Evolutionary conservation across 2,888 invertebrate genomes (phyloP), one percentile per base, ranked within the genome.

Genomic region (Apamea sordens): DNA sequence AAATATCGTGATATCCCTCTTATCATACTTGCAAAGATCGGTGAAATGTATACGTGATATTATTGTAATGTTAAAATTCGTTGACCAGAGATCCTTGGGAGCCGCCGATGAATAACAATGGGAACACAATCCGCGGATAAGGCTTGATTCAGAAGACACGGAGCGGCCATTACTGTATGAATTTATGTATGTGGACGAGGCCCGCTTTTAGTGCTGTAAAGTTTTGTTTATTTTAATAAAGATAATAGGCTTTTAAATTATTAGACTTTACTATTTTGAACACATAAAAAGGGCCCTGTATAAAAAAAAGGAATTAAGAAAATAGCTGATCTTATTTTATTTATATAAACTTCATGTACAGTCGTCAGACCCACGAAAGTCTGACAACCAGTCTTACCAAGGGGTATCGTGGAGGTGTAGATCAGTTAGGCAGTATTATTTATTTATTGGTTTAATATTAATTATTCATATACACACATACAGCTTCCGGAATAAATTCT

Each of bases 111-210:
- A 95, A 96, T 96, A 95, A 95, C 95, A 96, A 96, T 95, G 86
- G 90, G 82, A 83, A 80, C 88, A 86, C 90, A 92, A 93, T 93
- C 92, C 91, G 79, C 56, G 89, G 89, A 85, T 88, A 89, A 90
- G 91, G 89, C 87, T 89, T 90, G 91, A 90, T 90, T 91, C 91
- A 88, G 88, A 86, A 82, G 92, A 96, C 96, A 96, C 89, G 94
- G 88, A 86, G 92, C 90, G 73, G 84, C 95, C 95, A 96, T 96
- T 95, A 96, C 93, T 83, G 89, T 93, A 95, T 96, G 96, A 96
- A 96, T 96, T 93, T 95, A 96, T 96, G 96, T 94, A 96, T 95
- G 91, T 86, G 68, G 59, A 47, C 83, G 50, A 80, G 64, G 69
- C 78, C 79, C 75, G 79, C 86, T 87, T 86, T 86, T 79, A 81